These are phyloP conservation scores for Limonius californicus DNA, from an alignment of 1,140 invertebrate genomes.

Conservation along the genomic window DNA sequence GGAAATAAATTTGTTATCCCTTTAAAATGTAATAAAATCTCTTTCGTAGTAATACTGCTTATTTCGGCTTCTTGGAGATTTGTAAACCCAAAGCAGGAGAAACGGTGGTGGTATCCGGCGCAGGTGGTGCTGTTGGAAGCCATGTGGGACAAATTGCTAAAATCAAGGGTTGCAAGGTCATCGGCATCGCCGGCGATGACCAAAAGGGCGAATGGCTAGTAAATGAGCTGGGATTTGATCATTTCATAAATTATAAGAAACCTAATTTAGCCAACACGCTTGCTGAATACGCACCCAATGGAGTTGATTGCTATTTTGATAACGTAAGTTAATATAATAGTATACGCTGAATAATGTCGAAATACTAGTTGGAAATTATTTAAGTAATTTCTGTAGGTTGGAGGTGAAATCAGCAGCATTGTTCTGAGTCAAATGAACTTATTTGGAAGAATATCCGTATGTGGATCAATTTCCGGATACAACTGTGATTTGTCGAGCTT, in stretches of 20 bases:
- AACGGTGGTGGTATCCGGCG: no score
- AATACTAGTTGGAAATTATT: background rate
- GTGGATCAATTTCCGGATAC: no score
- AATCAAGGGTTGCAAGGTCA: constrained; percentile 62
- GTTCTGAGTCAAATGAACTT: no score
- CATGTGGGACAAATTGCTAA: no score
- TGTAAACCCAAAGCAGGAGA: no score
- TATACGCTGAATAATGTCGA: background rate
- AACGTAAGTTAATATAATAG: constrained; percentile 60
- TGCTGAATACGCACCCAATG: constrained; percentile 60
- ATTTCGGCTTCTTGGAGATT: no score
- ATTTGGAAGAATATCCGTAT: no score
- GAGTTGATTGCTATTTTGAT: constrained; percentile 69
- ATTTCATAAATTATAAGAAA: constrained; percentile 67
- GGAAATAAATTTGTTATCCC: no score
- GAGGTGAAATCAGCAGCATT: no score
- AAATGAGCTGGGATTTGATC: constrained; percentile 61
- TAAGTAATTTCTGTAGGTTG: constrained; percentile 40
- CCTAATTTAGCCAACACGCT: constrained; percentile 51
- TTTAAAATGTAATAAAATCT: background rate
- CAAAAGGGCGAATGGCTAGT: constrained; percentile 66
- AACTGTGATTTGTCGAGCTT: no score
- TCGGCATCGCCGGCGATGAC: constrained; percentile 65
- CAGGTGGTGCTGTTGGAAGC: no score
- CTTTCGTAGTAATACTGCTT: background rate